Percentiles rank a stretch among this genome's conserved stretches.
Evolutionary conservation across 2,797 vertebrate species (phyloP).

Genomic region (Gymnopithys bicolor): DNA sequence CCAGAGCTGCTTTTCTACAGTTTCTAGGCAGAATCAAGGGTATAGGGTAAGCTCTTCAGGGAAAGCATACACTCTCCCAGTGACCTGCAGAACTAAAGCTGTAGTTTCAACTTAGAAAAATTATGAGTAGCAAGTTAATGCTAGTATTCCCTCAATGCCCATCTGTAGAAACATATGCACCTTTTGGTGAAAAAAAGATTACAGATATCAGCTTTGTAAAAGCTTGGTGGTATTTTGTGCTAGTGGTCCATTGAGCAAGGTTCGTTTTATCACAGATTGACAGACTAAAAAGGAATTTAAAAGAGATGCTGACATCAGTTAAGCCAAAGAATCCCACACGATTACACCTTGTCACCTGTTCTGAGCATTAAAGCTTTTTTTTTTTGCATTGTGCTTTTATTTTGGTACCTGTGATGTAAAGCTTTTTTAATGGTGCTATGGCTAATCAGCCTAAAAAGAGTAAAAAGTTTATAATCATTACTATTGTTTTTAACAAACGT

Average conservation of each 20-base stretch:
- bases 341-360: fast-evolving
- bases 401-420: not conserved
- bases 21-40: not conserved
- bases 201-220: not conserved
- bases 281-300: not conserved
- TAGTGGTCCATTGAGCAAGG: not conserved
- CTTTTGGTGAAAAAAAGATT: not conserved
- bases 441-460: not conserved
- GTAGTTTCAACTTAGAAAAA: not conserved
- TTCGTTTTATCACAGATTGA: not conserved
- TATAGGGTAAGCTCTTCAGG: not conserved
- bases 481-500: not conserved
- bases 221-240: not conserved
- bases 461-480: not conserved
- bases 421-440: not conserved
- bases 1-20: not conserved
- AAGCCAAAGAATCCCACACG: not conserved
- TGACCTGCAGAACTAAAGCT: not conserved
- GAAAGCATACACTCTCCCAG: not conserved
- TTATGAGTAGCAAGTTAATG: not conserved
- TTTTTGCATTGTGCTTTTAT: not conserved
- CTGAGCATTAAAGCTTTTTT: not conserved
- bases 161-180: not conserved
- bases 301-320: not conserved
- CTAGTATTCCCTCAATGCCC: not conserved